A percentile compares a stretch with the other conserved stretches of the same genome.
Evolutionary conservation across 2,888 invertebrate species (phyloP).

Genomic region (Thelaira solivaga): DNA sequence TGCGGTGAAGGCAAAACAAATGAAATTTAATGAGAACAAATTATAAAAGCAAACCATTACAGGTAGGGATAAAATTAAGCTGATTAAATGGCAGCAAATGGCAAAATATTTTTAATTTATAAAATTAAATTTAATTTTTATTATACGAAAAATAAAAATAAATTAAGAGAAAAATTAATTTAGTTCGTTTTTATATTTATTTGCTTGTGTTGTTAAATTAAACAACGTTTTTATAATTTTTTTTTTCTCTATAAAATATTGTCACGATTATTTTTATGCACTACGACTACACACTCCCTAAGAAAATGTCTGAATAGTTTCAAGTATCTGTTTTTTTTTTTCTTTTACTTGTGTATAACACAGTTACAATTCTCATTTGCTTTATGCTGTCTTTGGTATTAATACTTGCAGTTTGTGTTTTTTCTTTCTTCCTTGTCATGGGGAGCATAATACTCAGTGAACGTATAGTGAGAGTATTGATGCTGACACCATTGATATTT

Average conservation of each 20-base stretch:
- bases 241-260: background rate
- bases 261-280: too few species aligned
- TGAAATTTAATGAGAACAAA: conserved; percentile 22
- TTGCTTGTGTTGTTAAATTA: too few species aligned
- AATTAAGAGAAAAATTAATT: too few species aligned
- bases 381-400: conserved; percentile 50
- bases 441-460: conserved; percentile 92
- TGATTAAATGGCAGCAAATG: too few species aligned
- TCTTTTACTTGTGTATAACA: background rate
- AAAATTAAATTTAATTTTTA: too few species aligned
- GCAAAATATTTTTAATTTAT: background rate
- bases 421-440: conserved; percentile 85
- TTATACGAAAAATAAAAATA: too few species aligned
- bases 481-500: conserved; percentile 84
- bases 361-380: conserved; percentile 67
- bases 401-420: conserved; percentile 12
- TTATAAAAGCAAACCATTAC: background rate
- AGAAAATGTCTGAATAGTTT: conserved; percentile 23
- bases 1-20: conserved; percentile 1
- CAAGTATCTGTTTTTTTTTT: conserved; percentile 7
- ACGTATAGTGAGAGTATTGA: conserved; percentile 90
- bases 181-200: too few species aligned
- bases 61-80: background rate
- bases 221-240: background rate
- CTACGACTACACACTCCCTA: background rate